phyloP scores from a whole-genome alignment of 2,888 invertebrate species.

The Aricia artaxerxes region DNA sequence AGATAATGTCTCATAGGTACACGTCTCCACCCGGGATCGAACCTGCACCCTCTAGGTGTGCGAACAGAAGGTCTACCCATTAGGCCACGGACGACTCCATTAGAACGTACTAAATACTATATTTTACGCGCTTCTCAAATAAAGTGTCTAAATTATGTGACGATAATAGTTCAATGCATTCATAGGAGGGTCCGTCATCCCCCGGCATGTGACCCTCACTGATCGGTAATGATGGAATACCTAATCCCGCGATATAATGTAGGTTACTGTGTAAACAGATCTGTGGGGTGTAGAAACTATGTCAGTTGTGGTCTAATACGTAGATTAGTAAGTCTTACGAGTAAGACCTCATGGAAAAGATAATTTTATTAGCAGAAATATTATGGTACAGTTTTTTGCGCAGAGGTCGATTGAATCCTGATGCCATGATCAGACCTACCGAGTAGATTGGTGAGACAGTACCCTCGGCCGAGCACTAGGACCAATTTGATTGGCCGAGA shows the following conservation, averaged over 20 bases:
- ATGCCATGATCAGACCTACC: too few species aligned
- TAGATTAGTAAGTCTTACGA: constrained; percentile 8
- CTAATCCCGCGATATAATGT: constrained; percentile 70
- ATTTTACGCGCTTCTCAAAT: not conserved
- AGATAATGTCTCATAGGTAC: too few species aligned
- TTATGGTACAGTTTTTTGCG: too few species aligned
- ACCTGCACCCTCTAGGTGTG: too few species aligned
- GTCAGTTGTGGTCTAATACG: constrained; percentile 32
- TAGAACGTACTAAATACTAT: not conserved
- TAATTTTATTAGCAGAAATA: too few species aligned
- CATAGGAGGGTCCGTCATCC: constrained; percentile 65
- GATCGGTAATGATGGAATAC: constrained; percentile 77
- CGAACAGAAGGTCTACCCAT: too few species aligned
- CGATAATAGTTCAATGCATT: constrained; percentile 64
- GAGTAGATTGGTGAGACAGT: too few species aligned
- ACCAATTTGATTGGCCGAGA: too few species aligned
- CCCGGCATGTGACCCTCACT: constrained; percentile 67
- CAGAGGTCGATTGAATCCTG: too few species aligned
- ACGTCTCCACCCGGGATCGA: too few species aligned
- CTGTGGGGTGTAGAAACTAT: constrained; percentile 54
- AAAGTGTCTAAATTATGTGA: constrained; percentile 25
- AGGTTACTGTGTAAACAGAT: constrained; percentile 79
- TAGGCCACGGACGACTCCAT: not conserved
- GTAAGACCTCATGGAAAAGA: constrained; percentile 36
- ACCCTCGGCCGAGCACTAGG: too few species aligned